Evolutionary conservation across 2,797 vertebrate genomes (phyloP).

Genomic region (Emydoidea blandingii): DNA sequence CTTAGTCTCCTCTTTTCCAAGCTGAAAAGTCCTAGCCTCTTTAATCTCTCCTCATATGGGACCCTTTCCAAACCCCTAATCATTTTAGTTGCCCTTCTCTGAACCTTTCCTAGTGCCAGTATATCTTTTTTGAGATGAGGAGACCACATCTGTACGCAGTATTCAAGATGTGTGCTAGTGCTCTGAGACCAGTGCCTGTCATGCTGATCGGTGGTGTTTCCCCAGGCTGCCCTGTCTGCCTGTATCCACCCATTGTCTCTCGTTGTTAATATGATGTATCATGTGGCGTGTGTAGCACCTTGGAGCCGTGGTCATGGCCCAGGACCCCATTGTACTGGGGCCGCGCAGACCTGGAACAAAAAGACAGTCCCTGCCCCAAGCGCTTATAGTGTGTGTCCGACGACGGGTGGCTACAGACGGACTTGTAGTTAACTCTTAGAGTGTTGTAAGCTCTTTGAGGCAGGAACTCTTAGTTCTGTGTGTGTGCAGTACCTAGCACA

Average conservation of each 20-base stretch:
- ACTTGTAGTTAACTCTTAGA: background rate
- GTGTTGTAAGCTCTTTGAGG: background rate
- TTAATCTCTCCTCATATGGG: too few relatives aligned
- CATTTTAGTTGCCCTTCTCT: too few relatives aligned
- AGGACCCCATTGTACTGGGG: too few relatives aligned
- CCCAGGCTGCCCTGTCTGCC: background rate
- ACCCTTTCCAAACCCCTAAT: too few relatives aligned
- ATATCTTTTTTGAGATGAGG: too few relatives aligned
- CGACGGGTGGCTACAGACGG: too few relatives aligned
- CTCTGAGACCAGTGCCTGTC: background rate
- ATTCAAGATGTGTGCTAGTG: background rate
- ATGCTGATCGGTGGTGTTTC: background rate
- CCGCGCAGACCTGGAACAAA: too few relatives aligned
- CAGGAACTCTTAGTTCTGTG: background rate
- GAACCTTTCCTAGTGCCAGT: too few relatives aligned
- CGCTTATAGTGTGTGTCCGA: background rate
- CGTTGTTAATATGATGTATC: background rate
- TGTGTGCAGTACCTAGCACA: background rate
- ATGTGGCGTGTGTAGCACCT: background rate
- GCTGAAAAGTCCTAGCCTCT: too few relatives aligned
- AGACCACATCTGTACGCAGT: too few relatives aligned
- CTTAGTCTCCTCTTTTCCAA: too few relatives aligned
- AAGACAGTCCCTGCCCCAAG: background rate
- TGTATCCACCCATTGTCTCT: background rate
- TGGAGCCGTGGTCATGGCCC: too few relatives aligned